phyloP scores from a whole-genome alignment of 2,797 vertebrate species.

The Eidolon dupreanum region DNA sequence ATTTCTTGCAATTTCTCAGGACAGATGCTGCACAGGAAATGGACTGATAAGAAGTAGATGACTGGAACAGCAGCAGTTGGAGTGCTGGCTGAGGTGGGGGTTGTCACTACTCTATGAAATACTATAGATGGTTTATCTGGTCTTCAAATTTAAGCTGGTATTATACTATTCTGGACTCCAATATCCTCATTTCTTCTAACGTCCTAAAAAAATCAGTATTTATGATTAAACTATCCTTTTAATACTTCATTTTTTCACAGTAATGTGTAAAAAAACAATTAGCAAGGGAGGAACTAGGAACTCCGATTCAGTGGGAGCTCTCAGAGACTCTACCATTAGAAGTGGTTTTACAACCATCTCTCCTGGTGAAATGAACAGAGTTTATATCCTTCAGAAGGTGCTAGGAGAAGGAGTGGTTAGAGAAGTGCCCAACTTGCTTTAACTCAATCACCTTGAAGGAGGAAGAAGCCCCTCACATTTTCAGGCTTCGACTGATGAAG shows the following conservation, averaged over 20 bases:
- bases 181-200: neutral
- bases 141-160: neutral
- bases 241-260: neutral
- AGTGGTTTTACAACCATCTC: neutral
- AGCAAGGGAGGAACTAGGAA: neutral
- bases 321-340: neutral
- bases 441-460: constrained; percentile 2
- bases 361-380: neutral
- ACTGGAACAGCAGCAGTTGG: neutral
- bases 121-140: neutral
- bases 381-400: constrained; percentile 22
- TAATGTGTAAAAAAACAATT: neutral
- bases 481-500: constrained; percentile 26
- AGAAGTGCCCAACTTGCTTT: neutral
- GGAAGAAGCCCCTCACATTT: neutral
- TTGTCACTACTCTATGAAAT: neutral
- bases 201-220: neutral
- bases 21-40: neutral
- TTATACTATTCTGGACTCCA: neutral
- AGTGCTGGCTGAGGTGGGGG: neutral
- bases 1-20: neutral
- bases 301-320: neutral
- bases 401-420: neutral
- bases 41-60: neutral
- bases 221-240: constrained; percentile 9